Evolutionary conservation across 2,888 invertebrate genomes (phyloP).

Genomic region (Dysmachus trigonus): DNA sequence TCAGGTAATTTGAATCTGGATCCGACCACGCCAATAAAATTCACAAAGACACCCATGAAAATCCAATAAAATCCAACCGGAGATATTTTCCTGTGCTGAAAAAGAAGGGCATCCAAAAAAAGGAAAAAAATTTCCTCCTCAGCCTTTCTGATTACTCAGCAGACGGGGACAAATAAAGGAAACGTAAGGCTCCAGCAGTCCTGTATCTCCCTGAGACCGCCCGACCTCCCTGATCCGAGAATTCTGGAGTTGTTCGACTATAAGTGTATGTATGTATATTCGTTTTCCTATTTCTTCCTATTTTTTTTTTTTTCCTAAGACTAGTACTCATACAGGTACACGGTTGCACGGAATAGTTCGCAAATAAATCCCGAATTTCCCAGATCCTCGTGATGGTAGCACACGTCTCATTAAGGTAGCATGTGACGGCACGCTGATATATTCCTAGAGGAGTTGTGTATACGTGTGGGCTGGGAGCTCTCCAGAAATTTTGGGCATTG

Average conservation of each 20-base stretch:
- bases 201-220: neutral
- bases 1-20: neutral
- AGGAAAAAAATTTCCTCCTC: neutral
- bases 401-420: conserved; percentile 10
- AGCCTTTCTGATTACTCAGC: conserved; percentile 28
- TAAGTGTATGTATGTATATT: neutral
- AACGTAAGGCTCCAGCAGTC: neutral
- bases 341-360: neutral
- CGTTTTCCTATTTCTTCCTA: neutral
- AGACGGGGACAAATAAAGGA: conserved; percentile 22
- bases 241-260: neutral
- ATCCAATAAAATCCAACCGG: conserved; percentile 9
- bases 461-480: neutral
- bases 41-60: conserved; percentile 6
- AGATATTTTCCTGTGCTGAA: neutral
- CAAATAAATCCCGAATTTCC: conserved; percentile 15
- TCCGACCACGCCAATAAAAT: conserved; percentile 2
- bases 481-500: neutral
- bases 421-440: neutral
- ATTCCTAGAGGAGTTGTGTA: neutral
- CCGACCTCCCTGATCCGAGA: neutral
- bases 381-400: neutral
- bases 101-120: neutral
- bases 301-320: neutral
- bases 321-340: neutral